These are phyloP conservation scores for Uloborus plumipes DNA, from an alignment of 2,888 invertebrate species.

Conservation along the genomic window DNA sequence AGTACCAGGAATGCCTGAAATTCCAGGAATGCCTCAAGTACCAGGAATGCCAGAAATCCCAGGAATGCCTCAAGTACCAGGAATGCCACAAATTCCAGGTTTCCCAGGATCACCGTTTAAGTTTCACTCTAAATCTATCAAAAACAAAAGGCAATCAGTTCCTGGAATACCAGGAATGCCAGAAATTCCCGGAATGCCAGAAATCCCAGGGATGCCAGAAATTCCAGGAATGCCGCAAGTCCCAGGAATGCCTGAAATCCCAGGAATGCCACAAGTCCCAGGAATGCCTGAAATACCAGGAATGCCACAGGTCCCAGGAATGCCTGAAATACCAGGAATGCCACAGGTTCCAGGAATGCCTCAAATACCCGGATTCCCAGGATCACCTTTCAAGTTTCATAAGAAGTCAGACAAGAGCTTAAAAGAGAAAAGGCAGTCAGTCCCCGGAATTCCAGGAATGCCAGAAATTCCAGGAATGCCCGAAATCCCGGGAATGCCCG, in stretches of 20 bases:
- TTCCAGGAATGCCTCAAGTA: not conserved
- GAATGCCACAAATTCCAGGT: conserved; percentile 26
- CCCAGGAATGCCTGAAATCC: conserved; percentile 38
- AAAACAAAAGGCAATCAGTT: not conserved
- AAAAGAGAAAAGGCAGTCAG: not conserved
- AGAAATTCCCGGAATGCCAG: conserved; percentile 26
- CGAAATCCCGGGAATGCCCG: conserved; percentile 32
- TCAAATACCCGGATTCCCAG: conserved; percentile 23
- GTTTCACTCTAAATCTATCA: not conserved
- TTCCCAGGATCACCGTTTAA: conserved; percentile 19
- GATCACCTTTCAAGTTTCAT: not conserved
- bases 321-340: conserved; percentile 43
- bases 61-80: conserved; percentile 25
- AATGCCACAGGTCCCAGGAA: conserved; percentile 35
- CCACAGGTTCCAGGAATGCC: conserved; percentile 32
- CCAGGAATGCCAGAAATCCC: conserved; percentile 19
- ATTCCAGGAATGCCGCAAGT: conserved; percentile 26
- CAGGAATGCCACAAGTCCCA: conserved; percentile 23
- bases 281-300: conserved; percentile 34
- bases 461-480: conserved; percentile 26
- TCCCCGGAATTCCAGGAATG: conserved; percentile 26
- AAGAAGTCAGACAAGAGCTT: not conserved
- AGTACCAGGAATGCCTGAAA: conserved; percentile 11
- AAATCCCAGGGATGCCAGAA: conserved; percentile 31
- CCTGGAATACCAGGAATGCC: conserved; percentile 17